phyloP scores from a whole-genome alignment of 2,797 vertebrate species.

The Podarcis lilfordi region DNA sequence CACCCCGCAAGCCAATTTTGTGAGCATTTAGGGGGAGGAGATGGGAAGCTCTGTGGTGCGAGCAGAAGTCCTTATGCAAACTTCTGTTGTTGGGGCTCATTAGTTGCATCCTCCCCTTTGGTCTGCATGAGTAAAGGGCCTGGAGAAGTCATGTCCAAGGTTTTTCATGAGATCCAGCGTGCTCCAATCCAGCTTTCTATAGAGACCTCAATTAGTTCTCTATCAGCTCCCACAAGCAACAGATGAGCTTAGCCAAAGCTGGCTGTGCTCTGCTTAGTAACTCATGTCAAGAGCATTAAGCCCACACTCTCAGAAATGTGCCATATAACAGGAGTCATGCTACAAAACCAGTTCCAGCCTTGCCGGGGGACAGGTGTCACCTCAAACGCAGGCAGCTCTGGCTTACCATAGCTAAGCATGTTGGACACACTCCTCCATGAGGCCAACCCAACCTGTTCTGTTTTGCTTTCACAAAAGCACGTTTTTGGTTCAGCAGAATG shows the following conservation, averaged over 20 bases:
- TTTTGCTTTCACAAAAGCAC: neutral
- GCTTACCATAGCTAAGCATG: neutral
- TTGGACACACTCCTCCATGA: neutral
- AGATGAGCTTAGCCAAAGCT: neutral
- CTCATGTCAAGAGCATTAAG: neutral
- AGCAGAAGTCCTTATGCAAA: too few species aligned
- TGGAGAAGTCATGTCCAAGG: neutral
- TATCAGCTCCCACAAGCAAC: neutral
- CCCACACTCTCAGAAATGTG: neutral
- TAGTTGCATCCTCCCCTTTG: neutral
- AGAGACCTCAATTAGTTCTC: neutral
- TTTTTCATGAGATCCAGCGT: neutral
- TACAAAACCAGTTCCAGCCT: slow-evolving; percentile 3
- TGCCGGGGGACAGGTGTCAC: neutral
- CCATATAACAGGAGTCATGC: neutral
- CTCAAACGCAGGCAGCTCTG: neutral
- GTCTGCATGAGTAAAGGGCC: neutral
- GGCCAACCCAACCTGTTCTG: neutral
- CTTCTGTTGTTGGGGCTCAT: too few species aligned
- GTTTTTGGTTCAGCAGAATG: neutral
- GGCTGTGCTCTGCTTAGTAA: neutral
- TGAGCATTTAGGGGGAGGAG: neutral
- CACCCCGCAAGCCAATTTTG: neutral
- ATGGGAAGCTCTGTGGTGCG: too few species aligned
- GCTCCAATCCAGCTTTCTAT: neutral